These are phyloP conservation scores for Yponomeuta evonymella DNA, from an alignment of 2,888 invertebrate genomes.

Conservation along the genomic window DNA sequence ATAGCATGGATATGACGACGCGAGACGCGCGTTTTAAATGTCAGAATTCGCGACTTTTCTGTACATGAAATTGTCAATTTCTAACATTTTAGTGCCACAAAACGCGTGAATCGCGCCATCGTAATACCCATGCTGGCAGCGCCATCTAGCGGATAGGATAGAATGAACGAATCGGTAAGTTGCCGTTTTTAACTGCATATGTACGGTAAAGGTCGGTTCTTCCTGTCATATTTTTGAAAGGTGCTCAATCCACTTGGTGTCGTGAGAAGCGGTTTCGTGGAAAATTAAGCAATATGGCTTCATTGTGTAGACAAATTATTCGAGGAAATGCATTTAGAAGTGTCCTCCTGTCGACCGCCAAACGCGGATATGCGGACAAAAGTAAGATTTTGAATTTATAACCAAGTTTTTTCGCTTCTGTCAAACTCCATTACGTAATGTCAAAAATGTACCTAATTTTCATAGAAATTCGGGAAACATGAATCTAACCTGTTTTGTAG, in stretches of 20 bases:
- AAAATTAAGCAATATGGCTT: conserved; percentile 80
- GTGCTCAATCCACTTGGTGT: conserved; percentile 52
- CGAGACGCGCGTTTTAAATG: too few species aligned
- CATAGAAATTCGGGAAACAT: not conserved
- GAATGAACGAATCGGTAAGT: not conserved
- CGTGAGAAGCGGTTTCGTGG: conserved; percentile 67
- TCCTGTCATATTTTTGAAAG: conserved; percentile 24
- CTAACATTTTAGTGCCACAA: too few species aligned
- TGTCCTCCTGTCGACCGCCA: conserved; percentile 77
- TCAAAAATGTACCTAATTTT: conserved; percentile 37
- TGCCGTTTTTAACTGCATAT: not conserved
- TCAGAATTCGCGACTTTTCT: too few species aligned
- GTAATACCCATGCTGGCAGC: too few species aligned
- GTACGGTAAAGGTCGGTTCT: not conserved
- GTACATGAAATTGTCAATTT: too few species aligned
- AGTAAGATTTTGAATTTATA: conserved; percentile 68
- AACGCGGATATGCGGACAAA: conserved; percentile 78
- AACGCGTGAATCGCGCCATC: too few species aligned
- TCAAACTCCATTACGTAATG: conserved; percentile 71
- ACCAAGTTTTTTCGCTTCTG: conserved; percentile 38
- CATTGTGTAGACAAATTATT: conserved; percentile 83
- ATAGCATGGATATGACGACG: too few species aligned
- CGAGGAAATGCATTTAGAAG: conserved; percentile 79
- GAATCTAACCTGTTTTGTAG: too few species aligned
- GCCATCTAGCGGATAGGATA: too few species aligned